Percentiles rank a stretch among this genome's conserved stretches.
These are phyloP conservation scores for Teinopalpus imperialis DNA, from an alignment of 2,888 invertebrate species.

Conservation along the genomic window DNA sequence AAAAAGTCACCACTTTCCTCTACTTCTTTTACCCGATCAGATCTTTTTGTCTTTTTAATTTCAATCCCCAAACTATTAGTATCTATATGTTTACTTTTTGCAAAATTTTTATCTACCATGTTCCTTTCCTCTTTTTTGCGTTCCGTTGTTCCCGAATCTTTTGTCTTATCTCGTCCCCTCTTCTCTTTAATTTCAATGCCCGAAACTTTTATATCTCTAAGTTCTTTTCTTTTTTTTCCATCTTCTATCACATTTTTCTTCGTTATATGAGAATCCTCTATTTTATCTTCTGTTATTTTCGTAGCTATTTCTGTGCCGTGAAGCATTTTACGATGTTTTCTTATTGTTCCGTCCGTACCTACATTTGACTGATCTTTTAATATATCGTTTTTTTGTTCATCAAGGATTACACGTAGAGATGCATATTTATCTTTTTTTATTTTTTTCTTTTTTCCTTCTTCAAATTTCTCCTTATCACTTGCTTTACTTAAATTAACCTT, in stretches of 20 bases:
- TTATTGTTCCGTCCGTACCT: not conserved
- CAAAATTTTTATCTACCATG: too few species aligned
- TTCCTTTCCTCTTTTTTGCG: conserved; percentile 3
- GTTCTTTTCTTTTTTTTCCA: conserved; percentile 6
- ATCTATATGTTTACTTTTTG: too few species aligned
- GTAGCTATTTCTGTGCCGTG: conserved; percentile 13
- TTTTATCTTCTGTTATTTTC: conserved; percentile 11
- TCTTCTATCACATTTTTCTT: conserved; percentile 14
- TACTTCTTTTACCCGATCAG: conserved; percentile 25
- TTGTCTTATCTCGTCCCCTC: too few species aligned
- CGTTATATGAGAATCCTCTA: conserved; percentile 21
- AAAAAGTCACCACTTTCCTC: conserved; percentile 27
- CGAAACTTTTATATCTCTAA: not conserved
- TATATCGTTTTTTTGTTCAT: conserved; percentile 17
- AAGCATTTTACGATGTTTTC: not conserved
- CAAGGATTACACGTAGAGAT: conserved; percentile 14
- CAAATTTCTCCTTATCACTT: not conserved
- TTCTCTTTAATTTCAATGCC: conserved; percentile 1
- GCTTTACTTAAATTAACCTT: conserved; percentile 34
- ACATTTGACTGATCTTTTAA: not conserved
- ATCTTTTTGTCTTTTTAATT: not conserved
- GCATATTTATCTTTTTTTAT: conserved; percentile 25
- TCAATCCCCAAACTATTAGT: not conserved
- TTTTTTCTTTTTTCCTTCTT: conserved; percentile 33
- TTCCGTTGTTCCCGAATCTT: too few species aligned